Percentiles rank a stretch among this genome's conserved stretches.
Conservation (phyloP, 2,797 vertebrate species). For the Vespertilio murinus region DNA sequence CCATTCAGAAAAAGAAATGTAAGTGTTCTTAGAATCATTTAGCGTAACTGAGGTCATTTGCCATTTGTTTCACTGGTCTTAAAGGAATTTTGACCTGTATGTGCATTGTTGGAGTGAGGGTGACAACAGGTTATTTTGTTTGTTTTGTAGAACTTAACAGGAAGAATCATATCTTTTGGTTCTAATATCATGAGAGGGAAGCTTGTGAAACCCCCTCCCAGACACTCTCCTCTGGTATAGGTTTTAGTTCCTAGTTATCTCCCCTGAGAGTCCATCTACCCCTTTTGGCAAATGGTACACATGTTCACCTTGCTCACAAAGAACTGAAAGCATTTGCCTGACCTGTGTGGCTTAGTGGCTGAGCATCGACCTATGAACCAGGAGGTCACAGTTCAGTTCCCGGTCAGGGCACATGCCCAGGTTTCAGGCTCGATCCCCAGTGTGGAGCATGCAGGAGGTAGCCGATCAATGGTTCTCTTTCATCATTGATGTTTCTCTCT, state of each 20-base stretch:
- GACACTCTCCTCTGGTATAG: constrained; percentile 1
- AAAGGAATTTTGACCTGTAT: constrained; percentile 48
- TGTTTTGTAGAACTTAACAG: constrained; percentile 27
- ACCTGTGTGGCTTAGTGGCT: no score
- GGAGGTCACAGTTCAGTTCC: no score
- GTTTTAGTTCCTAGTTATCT: background rate
- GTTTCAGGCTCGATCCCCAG: no score
- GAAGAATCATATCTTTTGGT: constrained; percentile 18
- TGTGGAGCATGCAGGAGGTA: no score
- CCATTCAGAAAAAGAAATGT: constrained; percentile 45
- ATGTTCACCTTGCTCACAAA: background rate
- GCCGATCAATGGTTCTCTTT: no score
- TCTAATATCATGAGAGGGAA: background rate
- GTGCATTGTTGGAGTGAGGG: constrained; percentile 2
- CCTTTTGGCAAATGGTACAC: constrained; percentile 17
- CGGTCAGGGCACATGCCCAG: no score
- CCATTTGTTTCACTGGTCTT: constrained; percentile 27
- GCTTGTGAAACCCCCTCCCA: background rate
- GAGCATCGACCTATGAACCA: no score
- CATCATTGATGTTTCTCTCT: no score
- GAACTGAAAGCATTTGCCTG: constrained; percentile 1
- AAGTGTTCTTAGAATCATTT: background rate
- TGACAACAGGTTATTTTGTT: constrained; percentile 49
- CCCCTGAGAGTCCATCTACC: background rate
- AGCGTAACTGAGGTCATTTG: constrained; percentile 17